phyloP scores from a whole-genome alignment of 2,797 vertebrate genomes.

The Phrynocephalus vlangalii region DNA sequence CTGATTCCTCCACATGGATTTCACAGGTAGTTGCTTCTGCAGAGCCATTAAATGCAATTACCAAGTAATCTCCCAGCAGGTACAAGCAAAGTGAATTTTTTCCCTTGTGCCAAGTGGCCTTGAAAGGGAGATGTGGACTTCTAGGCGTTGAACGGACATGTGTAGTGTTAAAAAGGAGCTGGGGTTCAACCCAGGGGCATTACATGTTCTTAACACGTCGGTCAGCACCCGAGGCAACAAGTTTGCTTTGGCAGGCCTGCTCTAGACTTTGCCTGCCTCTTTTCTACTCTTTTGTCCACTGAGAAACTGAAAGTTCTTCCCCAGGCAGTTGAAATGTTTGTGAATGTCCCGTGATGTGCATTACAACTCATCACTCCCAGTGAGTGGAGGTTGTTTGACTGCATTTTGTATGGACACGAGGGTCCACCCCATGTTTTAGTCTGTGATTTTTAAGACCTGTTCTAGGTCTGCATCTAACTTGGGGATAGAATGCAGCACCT shows the following conservation, averaged over 20 bases:
- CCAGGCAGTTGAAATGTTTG: neutral
- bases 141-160: neutral
- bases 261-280: neutral
- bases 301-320: neutral
- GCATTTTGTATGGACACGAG: too few species aligned
- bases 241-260: neutral
- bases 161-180: neutral
- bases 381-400: too few species aligned
- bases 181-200: neutral
- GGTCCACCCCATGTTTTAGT: too few species aligned
- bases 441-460: too few species aligned
- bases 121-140: neutral
- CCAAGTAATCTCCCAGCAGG: conserved; percentile 15
- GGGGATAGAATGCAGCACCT: too few species aligned
- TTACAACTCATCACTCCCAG: neutral
- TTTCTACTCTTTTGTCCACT: neutral
- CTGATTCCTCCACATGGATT: neutral
- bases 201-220: neutral
- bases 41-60: conserved; percentile 26
- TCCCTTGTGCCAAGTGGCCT: neutral
- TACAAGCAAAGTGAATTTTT: neutral
- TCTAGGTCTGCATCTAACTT: too few species aligned
- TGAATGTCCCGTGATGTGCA: neutral
- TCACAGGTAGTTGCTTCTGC: conserved; percentile 3
- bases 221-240: neutral